Percentiles rank a stretch among this genome's conserved stretches.
These are phyloP conservation scores for Sinocyclocheilus grahami DNA, from an alignment of 2,113 vertebrate species.

Conservation along the genomic window DNA sequence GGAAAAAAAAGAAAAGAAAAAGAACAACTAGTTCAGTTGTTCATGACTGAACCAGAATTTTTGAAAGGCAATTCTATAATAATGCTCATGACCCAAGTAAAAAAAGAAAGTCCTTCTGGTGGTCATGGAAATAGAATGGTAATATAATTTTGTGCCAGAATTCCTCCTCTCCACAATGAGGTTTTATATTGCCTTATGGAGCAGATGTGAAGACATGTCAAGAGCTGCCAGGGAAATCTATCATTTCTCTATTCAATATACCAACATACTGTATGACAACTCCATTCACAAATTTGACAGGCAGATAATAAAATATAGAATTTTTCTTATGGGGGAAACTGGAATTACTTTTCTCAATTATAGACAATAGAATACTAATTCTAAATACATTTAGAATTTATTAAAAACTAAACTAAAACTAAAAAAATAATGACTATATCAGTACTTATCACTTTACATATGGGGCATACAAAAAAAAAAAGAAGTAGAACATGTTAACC, in stretches of 20 bases:
- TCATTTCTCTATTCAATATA: neutral
- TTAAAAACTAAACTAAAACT: no score
- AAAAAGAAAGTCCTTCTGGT: neutral
- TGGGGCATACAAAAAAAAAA: no score
- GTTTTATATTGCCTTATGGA: conserved; percentile 44
- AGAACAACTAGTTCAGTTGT: neutral
- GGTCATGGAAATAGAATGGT: conserved; percentile 13
- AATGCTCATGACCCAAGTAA: conserved; percentile 16
- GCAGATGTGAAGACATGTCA: conserved; percentile 16
- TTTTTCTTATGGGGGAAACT: neutral
- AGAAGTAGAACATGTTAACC: no score
- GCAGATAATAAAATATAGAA: neutral
- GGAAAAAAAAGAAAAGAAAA: no score
- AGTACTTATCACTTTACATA: no score
- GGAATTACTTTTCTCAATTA: neutral
- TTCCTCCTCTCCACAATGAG: conserved; percentile 11
- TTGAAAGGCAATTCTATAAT: conserved; percentile 72
- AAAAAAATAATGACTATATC: no score
- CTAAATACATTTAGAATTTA: no score
- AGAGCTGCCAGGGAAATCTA: neutral
- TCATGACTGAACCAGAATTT: conserved; percentile 73
- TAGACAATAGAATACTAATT: no score
- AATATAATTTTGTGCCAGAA: neutral
- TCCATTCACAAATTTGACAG: conserved; percentile 16
- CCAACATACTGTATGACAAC: neutral